These are phyloP conservation scores for Scyliorhinus canicula DNA, from an alignment of 2,797 vertebrate genomes.

Conservation along the genomic window DNA sequence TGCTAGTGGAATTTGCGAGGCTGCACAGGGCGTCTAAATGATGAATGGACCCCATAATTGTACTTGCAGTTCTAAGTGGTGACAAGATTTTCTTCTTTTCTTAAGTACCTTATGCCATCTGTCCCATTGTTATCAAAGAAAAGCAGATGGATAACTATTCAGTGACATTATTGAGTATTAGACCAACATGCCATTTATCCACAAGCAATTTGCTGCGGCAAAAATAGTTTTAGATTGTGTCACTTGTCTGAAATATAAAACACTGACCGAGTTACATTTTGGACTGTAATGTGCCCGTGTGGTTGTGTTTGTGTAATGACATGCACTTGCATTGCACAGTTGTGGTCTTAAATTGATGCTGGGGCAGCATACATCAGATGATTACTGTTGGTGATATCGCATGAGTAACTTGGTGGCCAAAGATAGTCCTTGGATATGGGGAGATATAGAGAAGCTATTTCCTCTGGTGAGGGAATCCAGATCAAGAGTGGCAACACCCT, in stretches of 20 bases:
- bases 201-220: background rate
- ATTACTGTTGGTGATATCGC: background rate
- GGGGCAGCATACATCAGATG: background rate
- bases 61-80: background rate
- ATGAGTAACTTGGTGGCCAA: background rate
- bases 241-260: background rate
- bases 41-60: background rate
- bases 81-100: background rate
- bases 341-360: background rate
- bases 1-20: background rate
- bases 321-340: background rate
- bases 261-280: background rate
- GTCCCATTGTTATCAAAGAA: background rate
- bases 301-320: background rate
- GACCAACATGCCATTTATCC: background rate
- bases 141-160: background rate
- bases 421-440: background rate
- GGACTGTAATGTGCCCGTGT: background rate
- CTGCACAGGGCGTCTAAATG: background rate
- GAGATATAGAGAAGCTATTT: too few relatives aligned
- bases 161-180: background rate
- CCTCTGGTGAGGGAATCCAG: too few relatives aligned
- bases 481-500: too few relatives aligned
- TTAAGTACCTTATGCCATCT: background rate
- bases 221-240: background rate